phyloP scores from a whole-genome alignment of 2,888 invertebrate species.

The Drosophila lutescens region DNA sequence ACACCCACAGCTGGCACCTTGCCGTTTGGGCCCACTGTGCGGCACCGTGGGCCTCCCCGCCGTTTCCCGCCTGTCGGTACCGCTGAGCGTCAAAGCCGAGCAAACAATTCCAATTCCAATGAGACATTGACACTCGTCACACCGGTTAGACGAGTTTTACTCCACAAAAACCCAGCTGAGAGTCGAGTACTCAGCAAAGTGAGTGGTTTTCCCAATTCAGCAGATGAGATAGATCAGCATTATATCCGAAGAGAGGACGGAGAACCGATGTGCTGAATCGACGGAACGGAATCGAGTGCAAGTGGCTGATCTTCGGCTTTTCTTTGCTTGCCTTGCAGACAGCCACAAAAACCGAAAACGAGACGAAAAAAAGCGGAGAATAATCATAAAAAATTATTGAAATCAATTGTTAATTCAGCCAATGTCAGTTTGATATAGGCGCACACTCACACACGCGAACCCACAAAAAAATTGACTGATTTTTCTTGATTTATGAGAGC shows the following conservation, averaged over 20 bases:
- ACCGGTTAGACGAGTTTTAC: conserved; percentile 81
- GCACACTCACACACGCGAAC: conserved; percentile 31
- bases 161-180: conserved; percentile 41
- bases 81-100: conserved; percentile 72
- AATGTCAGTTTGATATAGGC: conserved; percentile 74
- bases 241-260: background rate
- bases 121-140: conserved; percentile 82
- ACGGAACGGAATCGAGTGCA: conserved; percentile 30
- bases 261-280: conserved; percentile 28
- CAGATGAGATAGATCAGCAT: conserved; percentile 4
- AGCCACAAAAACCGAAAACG: conserved; percentile 29
- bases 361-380: conserved; percentile 27
- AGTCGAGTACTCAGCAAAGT: conserved; percentile 48
- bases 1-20: conserved; percentile 37
- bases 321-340: conserved; percentile 24
- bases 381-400: conserved; percentile 80
- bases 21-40: conserved; percentile 58
- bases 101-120: conserved; percentile 64
- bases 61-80: conserved; percentile 62
- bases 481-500: conserved; percentile 78
- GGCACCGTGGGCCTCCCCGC: conserved; percentile 20
- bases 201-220: conserved; percentile 42
- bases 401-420: conserved; percentile 81
- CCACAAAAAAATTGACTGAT: conserved; percentile 72
- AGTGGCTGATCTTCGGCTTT: conserved; percentile 45